These are phyloP conservation scores for Athene cunicularia DNA, from an alignment of 2,113 vertebrate genomes.

Conservation along the genomic window DNA sequence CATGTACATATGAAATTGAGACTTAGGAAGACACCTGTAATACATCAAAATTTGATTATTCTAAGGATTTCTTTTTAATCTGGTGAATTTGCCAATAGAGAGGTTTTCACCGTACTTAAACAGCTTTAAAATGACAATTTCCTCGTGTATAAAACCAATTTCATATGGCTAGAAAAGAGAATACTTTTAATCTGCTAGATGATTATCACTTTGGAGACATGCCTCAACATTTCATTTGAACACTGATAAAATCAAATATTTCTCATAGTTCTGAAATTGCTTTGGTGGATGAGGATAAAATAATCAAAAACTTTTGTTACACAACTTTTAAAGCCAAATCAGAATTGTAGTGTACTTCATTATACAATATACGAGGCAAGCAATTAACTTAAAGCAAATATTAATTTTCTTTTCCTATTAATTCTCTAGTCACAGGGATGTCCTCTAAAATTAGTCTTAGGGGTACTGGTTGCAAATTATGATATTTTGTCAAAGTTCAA, in stretches of 20 bases:
- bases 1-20: neutral
- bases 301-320: slow-evolving; percentile 11
- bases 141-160: neutral
- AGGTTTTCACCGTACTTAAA: neutral
- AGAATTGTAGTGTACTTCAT: neutral
- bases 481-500: slow-evolving; percentile 17
- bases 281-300: neutral
- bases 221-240: neutral
- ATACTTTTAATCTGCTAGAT: neutral
- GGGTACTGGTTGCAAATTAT: neutral
- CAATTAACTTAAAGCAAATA: slow-evolving; percentile 63
- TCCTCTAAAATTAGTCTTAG: slow-evolving; percentile 36
- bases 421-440: neutral
- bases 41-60: neutral
- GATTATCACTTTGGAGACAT: neutral
- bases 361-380: slow-evolving; percentile 33
- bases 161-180: neutral
- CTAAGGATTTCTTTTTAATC: neutral
- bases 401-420: slow-evolving; percentile 58
- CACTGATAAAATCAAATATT: neutral
- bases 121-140: neutral
- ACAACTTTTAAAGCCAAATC: neutral
- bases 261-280: neutral
- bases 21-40: neutral
- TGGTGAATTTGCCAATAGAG: neutral